Evolutionary conservation across 2,888 invertebrate genomes (phyloP).

Genomic region (Caenorhabditis parvicauda): DNA sequence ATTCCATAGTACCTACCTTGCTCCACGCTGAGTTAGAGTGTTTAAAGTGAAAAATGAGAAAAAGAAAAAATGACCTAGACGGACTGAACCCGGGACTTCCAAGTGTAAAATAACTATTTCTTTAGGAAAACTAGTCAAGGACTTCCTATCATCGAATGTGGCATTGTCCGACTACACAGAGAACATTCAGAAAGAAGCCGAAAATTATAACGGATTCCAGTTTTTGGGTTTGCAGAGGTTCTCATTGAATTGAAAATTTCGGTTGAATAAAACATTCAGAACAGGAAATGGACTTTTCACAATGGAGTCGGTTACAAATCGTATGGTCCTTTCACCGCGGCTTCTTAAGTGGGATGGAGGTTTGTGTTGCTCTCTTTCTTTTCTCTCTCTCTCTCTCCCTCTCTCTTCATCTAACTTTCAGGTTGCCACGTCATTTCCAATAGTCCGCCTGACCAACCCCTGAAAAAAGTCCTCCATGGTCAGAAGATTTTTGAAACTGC

Average conservation of each 20-base stretch:
- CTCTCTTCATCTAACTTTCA: background rate
- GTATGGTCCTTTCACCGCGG: slow-evolving; percentile 33
- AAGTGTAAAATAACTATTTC: background rate
- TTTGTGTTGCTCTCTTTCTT: too few species aligned
- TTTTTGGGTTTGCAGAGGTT: slow-evolving; percentile 43
- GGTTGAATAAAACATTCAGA: background rate
- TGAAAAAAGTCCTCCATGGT: slow-evolving; percentile 41
- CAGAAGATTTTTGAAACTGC: slow-evolving; percentile 17
- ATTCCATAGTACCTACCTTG: too few species aligned
- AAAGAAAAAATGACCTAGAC: too few species aligned
- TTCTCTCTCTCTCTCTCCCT: background rate
- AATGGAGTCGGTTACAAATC: slow-evolving; percentile 37
- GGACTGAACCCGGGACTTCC: too few species aligned
- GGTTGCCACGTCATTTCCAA: slow-evolving; percentile 33
- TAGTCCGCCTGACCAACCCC: slow-evolving; percentile 41
- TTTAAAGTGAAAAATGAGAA: too few species aligned
- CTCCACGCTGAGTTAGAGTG: too few species aligned
- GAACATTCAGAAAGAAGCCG: slow-evolving; percentile 16
- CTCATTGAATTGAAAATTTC: background rate
- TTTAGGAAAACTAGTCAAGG: slow-evolving; percentile 26
- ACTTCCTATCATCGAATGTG: slow-evolving; percentile 14
- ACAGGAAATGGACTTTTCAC: slow-evolving; percentile 16
- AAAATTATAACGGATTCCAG: slow-evolving; percentile 50
- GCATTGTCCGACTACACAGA: slow-evolving; percentile 14
- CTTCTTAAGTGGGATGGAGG: slow-evolving; percentile 17